A percentile compares a stretch with the other conserved stretches of the same genome.
Conservation (phyloP, 2,113 vertebrate species). For the Phrynosoma blainvillii region DNA sequence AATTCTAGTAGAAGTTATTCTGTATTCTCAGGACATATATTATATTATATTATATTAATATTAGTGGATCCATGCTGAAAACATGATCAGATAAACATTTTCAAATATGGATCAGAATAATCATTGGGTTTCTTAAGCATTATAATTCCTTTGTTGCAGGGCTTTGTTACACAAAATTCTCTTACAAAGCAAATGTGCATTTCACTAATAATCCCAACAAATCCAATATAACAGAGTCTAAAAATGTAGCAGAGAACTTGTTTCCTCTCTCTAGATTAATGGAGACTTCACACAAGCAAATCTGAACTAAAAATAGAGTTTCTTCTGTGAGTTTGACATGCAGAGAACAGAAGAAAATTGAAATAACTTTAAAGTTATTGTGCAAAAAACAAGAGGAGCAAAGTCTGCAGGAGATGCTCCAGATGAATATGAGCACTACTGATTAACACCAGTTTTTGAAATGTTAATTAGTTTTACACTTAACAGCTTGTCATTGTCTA, state of each 20-base stretch:
- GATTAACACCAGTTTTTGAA: conserved; percentile 82
- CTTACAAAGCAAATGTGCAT: background rate
- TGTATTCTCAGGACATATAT: background rate
- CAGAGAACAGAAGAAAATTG: conserved; percentile 67
- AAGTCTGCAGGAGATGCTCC: conserved; percentile 59
- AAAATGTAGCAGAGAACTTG: background rate
- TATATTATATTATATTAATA: background rate
- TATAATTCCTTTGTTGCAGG: background rate
- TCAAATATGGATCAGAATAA: background rate
- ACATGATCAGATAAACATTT: background rate
- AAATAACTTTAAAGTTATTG: conserved; percentile 68
- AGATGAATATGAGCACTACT: conserved; percentile 72
- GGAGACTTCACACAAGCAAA: background rate
- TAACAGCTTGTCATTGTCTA: conserved; percentile 79
- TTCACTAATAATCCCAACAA: background rate
- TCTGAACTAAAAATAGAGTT: background rate
- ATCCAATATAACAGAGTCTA: background rate
- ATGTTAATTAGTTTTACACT: conserved; percentile 84
- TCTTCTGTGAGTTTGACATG: conserved; percentile 49
- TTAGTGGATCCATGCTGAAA: background rate
- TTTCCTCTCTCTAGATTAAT: background rate
- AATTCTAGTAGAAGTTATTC: background rate
- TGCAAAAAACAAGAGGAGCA: conserved; percentile 66
- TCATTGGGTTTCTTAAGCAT: background rate
- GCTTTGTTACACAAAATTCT: background rate